Evolutionary conservation across 1,140 invertebrate species (phyloP), one percentile per base, ranked within the genome.

Genomic region (Trachymyrmex septentrionalis): DNA sequence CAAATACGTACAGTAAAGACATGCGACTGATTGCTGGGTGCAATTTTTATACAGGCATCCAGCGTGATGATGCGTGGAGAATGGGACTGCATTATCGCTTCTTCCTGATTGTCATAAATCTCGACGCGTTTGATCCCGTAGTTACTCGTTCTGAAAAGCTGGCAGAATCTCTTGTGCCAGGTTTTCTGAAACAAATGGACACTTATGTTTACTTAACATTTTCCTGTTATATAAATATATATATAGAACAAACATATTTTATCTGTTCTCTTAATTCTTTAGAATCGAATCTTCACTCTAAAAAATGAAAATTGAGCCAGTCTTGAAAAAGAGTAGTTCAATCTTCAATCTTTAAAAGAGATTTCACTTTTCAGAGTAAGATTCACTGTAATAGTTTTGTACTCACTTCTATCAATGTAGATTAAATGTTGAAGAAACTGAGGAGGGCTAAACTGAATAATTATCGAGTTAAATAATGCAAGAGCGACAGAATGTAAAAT

Each of bases 11-110:
- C 96, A 34, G 93, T 95, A 91, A 96, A 96, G 2, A 96, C 96
- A 94, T 95, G 94, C 1, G 93, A 92, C 88, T 96, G 96, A 92
- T 96, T 95, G 89, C 96, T 96, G 27, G 96, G 96, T 57, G 97
- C 96, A 92, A 98, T 98, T 96, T 98, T 98, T 24, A 98, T 96
- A 93, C 98, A 98, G 93, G 98, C 97, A 95, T 98, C 97, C 55
- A 98, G 95, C 1, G 97, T 97, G 85, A 98, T 97, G 67, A 98
- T 98, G 91, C 97, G 97, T 61, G 96, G 96, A 75, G 96, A 96
- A 57, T 96, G 95, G 91, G 96, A 96, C 93, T 97, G 96, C 55
- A 96, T 96, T 19, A 96, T 93, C 90, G 97, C 97, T 92, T 97
- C 97, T 21, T 96, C 96, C 94, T 97, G 97, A 94, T 95, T 97